These are phyloP conservation scores for Drosophila lacicola DNA, from an alignment of 2,888 invertebrate genomes.

Conservation along the genomic window DNA sequence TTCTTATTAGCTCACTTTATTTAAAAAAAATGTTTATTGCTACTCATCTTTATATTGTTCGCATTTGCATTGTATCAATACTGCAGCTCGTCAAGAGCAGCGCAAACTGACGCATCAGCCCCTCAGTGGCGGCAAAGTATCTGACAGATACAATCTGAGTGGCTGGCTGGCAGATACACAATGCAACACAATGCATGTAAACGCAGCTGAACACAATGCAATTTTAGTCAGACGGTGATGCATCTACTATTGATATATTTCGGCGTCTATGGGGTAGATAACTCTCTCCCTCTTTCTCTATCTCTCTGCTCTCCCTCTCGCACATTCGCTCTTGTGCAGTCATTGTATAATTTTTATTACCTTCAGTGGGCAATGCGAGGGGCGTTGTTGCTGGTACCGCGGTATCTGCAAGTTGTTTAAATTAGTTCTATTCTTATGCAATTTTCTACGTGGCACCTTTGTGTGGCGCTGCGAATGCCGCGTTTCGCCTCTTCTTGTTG, in stretches of 20 bases:
- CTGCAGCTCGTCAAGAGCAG: constrained; percentile 34
- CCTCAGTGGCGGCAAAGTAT: constrained; percentile 27
- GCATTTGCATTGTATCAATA: constrained; percentile 36
- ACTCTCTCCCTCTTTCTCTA: neutral
- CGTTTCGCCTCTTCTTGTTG: constrained; percentile 37
- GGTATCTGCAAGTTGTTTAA: constrained; percentile 73
- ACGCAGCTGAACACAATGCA: constrained; percentile 30
- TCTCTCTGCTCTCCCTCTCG: neutral
- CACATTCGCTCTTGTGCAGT: neutral
- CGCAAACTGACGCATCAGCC: constrained; percentile 32
- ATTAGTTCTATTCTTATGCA: constrained; percentile 80
- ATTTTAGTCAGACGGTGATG: constrained; percentile 39
- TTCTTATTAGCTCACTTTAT: neutral
- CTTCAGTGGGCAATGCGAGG: constrained; percentile 26
- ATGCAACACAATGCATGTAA: constrained; percentile 9
- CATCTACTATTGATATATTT: constrained; percentile 49
- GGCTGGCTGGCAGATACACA: constrained; percentile 14
- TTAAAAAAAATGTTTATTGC: neutral
- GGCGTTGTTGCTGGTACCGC: constrained; percentile 38
- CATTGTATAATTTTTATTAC: constrained; percentile 74
- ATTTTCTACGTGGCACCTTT: constrained; percentile 78
- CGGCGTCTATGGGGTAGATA: constrained; percentile 26
- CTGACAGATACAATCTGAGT: constrained; percentile 53
- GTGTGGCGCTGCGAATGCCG: constrained; percentile 50
- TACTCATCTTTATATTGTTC: constrained; percentile 3